Percentiles rank a stretch among this genome's conserved stretches.
Conservation (phyloP, 2,113 vertebrate species). For the Leptosomus discolor region DNA sequence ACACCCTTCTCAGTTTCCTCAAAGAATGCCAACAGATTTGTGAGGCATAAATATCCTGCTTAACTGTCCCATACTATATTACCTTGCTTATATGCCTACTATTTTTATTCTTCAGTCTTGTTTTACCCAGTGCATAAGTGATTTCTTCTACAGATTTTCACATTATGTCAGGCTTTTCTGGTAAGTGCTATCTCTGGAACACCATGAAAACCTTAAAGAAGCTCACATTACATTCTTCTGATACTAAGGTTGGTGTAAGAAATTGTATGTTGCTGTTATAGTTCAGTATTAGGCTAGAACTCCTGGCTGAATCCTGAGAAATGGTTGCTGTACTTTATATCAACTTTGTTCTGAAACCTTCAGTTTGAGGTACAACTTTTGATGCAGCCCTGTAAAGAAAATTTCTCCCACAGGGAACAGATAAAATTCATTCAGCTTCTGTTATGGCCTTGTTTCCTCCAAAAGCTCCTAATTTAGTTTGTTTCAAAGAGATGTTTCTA, state of each 20-base stretch:
- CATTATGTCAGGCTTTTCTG: not conserved
- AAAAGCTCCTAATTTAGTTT: not conserved
- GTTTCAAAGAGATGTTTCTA: not conserved
- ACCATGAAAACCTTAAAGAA: not conserved
- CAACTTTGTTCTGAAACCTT: not conserved
- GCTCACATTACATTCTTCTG: not conserved
- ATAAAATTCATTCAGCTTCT: not conserved
- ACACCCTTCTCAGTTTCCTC: not conserved
- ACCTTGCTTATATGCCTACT: not conserved
- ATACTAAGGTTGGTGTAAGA: not conserved
- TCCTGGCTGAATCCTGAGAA: not conserved
- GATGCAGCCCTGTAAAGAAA: not conserved
- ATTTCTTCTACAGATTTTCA: not conserved
- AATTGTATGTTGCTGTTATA: not conserved
- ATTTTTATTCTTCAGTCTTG: not conserved
- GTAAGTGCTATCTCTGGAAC: not conserved
- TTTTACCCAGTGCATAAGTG: not conserved
- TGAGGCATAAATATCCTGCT: not conserved
- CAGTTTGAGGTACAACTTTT: not conserved
- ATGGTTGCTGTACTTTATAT: not conserved
- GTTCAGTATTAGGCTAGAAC: not conserved
- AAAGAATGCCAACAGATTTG: not conserved
- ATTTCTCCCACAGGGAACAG: not conserved
- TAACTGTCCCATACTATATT: not conserved
- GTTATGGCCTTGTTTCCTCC: not conserved